Conservation (phyloP, 2,888 invertebrate species). For the Tolmerus cingulatus region DNA sequence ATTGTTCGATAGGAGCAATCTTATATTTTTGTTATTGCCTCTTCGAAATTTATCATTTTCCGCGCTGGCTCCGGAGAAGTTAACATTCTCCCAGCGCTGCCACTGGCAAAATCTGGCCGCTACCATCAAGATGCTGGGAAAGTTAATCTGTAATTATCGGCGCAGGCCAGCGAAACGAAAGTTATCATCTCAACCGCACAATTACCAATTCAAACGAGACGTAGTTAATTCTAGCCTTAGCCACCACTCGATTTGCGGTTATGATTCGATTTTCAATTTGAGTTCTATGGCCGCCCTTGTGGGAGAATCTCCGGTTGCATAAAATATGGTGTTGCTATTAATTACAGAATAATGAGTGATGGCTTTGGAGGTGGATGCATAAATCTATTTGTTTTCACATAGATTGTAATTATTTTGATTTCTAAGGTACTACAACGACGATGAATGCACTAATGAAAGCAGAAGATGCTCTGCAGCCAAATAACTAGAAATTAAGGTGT, state of each 20-base stretch:
- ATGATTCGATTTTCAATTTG: constrained; percentile 4
- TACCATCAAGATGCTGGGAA: constrained; percentile 1
- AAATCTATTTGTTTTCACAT: not conserved
- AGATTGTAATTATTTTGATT: not conserved
- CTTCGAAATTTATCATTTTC: not conserved
- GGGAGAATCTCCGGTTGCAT: not conserved
- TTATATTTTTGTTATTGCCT: not conserved
- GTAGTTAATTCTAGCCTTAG: not conserved
- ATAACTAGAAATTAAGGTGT: not conserved
- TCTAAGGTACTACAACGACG: not conserved
- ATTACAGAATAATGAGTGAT: not conserved
- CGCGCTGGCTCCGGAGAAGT: not conserved
- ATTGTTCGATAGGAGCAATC: not conserved
- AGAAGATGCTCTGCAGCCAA: not conserved
- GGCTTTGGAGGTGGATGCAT: not conserved
- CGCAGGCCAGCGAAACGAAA: not conserved
- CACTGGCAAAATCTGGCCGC: not conserved
- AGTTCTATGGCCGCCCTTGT: not conserved
- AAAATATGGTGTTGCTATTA: not conserved
- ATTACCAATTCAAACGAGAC: constrained; percentile 19
- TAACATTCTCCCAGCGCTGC: not conserved
- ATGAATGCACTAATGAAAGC: not conserved
- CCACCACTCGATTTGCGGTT: constrained; percentile 3
- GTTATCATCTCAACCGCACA: not conserved
- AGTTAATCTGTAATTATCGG: constrained; percentile 10